Percentiles rank a stretch among this genome's conserved stretches.
Conservation (phyloP, 2,113 vertebrate genomes). For the Calyptomena viridis region DNA sequence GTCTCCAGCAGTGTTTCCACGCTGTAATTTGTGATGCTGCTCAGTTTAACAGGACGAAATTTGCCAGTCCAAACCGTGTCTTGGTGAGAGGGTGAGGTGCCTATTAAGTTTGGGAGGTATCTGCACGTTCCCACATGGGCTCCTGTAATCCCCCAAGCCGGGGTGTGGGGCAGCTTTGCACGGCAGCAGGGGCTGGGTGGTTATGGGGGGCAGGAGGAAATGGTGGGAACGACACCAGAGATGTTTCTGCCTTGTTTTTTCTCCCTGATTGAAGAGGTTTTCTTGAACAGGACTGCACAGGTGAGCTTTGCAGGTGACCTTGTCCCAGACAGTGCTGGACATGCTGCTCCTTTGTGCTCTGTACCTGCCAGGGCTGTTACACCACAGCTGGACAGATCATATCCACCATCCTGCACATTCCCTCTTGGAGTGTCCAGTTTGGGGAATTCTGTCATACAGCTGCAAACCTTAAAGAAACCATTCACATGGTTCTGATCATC, state of each 20-base stretch:
- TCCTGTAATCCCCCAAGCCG: neutral
- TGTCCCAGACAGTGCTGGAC: neutral
- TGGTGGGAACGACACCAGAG: neutral
- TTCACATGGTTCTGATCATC: rapidly evolving
- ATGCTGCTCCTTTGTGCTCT: neutral
- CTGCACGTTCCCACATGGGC: neutral
- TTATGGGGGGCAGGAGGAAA: neutral
- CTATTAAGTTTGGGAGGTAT: neutral
- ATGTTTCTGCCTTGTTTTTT: neutral
- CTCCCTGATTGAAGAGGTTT: neutral
- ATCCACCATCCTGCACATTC: neutral
- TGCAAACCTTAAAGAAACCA: neutral
- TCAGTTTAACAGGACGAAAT: neutral
- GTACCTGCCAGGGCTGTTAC: neutral
- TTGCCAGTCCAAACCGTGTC: neutral
- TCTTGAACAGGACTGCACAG: neutral
- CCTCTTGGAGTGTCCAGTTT: neutral
- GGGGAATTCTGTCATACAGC: neutral
- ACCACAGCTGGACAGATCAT: neutral
- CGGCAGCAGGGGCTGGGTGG: neutral
- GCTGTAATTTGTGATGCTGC: neutral
- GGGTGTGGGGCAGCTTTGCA: neutral
- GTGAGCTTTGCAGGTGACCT: neutral
- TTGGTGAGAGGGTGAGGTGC: neutral
- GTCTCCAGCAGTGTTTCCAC: neutral